A percentile compares a stretch with the other conserved stretches of the same genome.
Conservation (phyloP, 2,113 vertebrate genomes). For the Engystomops pustulosus region DNA sequence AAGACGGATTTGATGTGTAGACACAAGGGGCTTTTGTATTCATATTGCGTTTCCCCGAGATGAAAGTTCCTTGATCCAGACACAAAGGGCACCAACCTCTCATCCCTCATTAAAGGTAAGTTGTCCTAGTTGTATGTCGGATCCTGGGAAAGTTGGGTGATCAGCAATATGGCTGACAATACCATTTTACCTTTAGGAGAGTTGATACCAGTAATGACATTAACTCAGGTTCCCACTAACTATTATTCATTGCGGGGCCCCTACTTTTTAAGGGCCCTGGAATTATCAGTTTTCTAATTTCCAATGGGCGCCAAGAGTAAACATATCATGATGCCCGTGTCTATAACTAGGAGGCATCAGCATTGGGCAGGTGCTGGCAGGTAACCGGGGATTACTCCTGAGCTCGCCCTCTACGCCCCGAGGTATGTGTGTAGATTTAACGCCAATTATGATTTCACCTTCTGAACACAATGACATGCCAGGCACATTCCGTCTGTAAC, state of each 20-base stretch:
- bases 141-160: neutral
- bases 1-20: neutral
- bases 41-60: neutral
- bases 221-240: no score
- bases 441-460: conserved; percentile 27
- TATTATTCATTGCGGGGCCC: no score
- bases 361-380: neutral
- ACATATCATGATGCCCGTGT: neutral
- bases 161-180: neutral
- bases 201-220: neutral
- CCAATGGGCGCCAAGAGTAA: neutral
- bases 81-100: no score
- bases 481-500: conserved; percentile 13
- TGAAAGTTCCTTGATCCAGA: neutral
- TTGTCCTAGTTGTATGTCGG: no score
- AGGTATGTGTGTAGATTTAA: neutral
- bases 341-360: neutral
- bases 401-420: neutral
- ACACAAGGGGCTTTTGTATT: neutral
- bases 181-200: no score
- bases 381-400: neutral
- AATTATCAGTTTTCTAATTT: neutral
- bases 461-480: neutral
- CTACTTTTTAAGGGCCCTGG: no score
- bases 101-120: no score